These are phyloP conservation scores for Conus ventricosus DNA, from an alignment of 1,140 invertebrate species.

Conservation along the genomic window DNA sequence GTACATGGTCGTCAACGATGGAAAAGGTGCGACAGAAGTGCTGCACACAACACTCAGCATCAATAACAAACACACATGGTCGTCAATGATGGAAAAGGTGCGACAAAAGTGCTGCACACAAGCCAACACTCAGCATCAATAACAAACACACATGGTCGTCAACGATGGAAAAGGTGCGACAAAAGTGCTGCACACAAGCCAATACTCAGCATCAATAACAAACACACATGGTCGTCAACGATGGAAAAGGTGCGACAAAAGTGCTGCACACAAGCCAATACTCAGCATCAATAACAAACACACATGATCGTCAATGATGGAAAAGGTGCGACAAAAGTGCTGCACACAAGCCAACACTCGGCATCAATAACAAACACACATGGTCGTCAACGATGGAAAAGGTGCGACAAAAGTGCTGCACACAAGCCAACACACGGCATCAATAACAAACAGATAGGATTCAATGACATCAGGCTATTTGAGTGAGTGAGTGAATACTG, in stretches of 20 bases:
- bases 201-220: not conserved
- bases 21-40: slow-evolving; percentile 72
- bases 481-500: too few relatives aligned
- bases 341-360: slow-evolving; percentile 50
- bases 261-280: too few relatives aligned
- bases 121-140: slow-evolving; percentile 15
- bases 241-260: too few relatives aligned
- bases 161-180: too few relatives aligned
- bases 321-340: slow-evolving; percentile 72
- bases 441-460: too few relatives aligned
- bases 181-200: too few relatives aligned
- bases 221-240: too few relatives aligned
- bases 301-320: slow-evolving; percentile 74
- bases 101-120: slow-evolving; percentile 69
- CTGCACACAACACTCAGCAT: slow-evolving; percentile 48
- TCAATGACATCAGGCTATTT: too few relatives aligned
- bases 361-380: not conserved
- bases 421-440: too few relatives aligned
- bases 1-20: slow-evolving; percentile 74
- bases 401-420: too few relatives aligned
- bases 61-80: slow-evolving; percentile 59
- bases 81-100: slow-evolving; percentile 73
- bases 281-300: not conserved
- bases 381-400: not conserved
- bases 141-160: not conserved